phyloP scores from a whole-genome alignment of 1,140 invertebrate genomes.

The Helicoverpa zea region DNA sequence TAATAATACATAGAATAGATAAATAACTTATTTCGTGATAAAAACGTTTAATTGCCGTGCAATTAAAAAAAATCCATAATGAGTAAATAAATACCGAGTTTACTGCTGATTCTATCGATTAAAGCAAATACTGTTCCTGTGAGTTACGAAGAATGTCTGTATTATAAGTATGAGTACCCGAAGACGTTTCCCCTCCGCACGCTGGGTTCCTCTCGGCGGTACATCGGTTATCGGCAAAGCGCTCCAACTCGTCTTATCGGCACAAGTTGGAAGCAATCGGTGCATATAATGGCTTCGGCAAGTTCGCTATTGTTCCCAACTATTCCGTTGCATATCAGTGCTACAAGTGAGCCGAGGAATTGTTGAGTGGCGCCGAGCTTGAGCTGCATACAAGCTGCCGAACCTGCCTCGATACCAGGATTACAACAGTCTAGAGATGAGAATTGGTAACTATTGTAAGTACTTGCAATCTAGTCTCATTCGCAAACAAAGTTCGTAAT shows the following conservation, averaged over 20 bases:
- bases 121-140: neutral
- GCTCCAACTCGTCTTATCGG: slow-evolving; percentile 20
- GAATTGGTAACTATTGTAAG: no score
- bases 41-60: no score
- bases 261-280: slow-evolving; percentile 26
- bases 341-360: neutral
- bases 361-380: neutral
- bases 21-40: no score
- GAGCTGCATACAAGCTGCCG: neutral
- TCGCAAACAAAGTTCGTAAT: no score
- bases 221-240: slow-evolving; percentile 41
- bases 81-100: no score
- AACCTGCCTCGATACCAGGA: no score
- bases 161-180: neutral
- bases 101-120: neutral
- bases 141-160: neutral
- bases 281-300: slow-evolving; percentile 21
- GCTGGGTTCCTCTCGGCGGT: neutral
- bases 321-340: slow-evolving; percentile 15
- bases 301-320: slow-evolving; percentile 15
- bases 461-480: no score
- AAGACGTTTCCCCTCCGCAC: neutral
- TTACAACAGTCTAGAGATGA: no score
- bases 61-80: no score
- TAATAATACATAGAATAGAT: no score